A percentile compares a stretch with the other conserved stretches of the same genome.
phyloP scores from a whole-genome alignment of 2,113 vertebrate genomes.

The Centropus bengalensis region DNA sequence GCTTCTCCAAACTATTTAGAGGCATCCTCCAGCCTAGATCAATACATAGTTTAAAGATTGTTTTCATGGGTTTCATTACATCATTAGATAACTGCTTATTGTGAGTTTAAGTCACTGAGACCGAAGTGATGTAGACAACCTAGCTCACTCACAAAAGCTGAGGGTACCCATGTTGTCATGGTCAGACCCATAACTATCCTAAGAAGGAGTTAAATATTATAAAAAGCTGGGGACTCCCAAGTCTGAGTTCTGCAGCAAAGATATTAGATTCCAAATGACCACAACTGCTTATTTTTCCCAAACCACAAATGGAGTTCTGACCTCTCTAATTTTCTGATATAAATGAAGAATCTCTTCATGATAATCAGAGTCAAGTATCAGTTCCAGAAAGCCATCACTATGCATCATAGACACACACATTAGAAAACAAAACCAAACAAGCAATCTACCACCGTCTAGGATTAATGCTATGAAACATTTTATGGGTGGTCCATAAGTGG shows the following conservation, averaged over 20 bases:
- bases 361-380: slow-evolving; percentile 10
- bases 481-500: slow-evolving; percentile 42
- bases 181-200: background rate
- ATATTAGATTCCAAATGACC: background rate
- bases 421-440: slow-evolving; percentile 49
- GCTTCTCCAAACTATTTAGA: background rate
- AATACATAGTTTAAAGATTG: background rate
- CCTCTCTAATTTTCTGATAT: slow-evolving; percentile 22
- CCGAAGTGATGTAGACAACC: background rate
- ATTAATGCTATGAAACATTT: slow-evolving; percentile 33
- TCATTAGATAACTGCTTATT: background rate
- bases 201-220: background rate
- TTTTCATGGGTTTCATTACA: background rate
- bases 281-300: background rate
- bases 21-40: background rate
- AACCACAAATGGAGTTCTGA: slow-evolving; percentile 2
- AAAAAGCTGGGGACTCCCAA: background rate
- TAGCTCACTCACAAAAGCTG: background rate
- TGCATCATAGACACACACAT: background rate
- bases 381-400: slow-evolving; percentile 40
- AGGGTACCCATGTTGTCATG: background rate
- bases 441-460: background rate
- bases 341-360: background rate
- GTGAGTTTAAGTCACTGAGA: background rate
- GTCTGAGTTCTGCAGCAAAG: background rate